Conservation (phyloP, 2,113 vertebrate genomes). For the Prietella phreatophila region DNA sequence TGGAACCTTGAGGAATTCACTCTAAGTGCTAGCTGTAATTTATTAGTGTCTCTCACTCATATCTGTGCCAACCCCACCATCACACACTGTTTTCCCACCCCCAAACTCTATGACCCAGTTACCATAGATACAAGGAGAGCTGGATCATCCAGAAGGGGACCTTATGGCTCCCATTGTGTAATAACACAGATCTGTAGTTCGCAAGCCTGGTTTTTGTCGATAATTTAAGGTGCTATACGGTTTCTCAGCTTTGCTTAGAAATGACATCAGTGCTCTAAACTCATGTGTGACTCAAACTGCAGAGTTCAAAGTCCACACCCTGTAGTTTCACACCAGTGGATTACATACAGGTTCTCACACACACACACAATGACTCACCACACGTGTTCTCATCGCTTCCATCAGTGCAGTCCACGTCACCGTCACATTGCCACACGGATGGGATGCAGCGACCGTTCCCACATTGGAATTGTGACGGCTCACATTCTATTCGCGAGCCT, state of each 20-base stretch:
- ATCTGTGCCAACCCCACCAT: constrained; percentile 45
- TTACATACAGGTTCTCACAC: neutral
- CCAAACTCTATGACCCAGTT: constrained; percentile 66
- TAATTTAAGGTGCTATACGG: neutral
- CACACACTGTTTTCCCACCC: neutral
- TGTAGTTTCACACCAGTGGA: neutral
- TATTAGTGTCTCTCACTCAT: neutral
- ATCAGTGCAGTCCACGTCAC: constrained; percentile 90
- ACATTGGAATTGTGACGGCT: constrained; percentile 88
- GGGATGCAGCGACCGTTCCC: constrained; percentile 93
- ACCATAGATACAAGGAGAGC: constrained; percentile 39
- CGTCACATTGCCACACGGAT: constrained; percentile 90
- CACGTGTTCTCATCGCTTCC: constrained; percentile 89
- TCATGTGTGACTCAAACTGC: neutral
- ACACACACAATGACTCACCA: constrained; percentile 72
- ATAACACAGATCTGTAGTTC: constrained; percentile 9
- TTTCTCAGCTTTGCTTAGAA: neutral
- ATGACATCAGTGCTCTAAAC: neutral
- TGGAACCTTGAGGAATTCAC: constrained; percentile 14
- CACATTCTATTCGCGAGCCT: constrained; percentile 85
- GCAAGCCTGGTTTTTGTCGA: neutral
- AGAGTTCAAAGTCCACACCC: neutral
- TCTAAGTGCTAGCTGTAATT: constrained; percentile 7
- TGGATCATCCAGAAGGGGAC: constrained; percentile 18
- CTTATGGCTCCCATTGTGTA: constrained; percentile 20